Conservation (phyloP, 2,888 invertebrate species). For the Ornithoptera priamus region DNA sequence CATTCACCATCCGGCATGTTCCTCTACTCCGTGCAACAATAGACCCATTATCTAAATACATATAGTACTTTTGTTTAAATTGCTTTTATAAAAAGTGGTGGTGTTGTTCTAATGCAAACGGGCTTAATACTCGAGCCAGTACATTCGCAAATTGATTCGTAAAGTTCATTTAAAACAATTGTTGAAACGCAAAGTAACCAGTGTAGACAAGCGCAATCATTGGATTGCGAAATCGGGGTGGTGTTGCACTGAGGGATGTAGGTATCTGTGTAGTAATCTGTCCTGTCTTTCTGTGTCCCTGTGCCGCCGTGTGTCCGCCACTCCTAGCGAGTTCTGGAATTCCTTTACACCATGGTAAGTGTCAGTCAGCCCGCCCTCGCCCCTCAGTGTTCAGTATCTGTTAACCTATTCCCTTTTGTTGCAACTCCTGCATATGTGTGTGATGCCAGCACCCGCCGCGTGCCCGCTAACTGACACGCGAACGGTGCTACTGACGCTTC, state of each 20-base stretch:
- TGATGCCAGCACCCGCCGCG: constrained; percentile 70
- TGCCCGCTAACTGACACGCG: constrained; percentile 68
- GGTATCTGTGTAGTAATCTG: constrained; percentile 82
- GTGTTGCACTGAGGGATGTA: constrained; percentile 80
- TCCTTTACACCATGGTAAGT: constrained; percentile 99
- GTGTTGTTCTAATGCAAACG: constrained; percentile 79
- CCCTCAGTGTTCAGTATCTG: constrained; percentile 80
- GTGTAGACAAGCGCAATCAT: constrained; percentile 72
- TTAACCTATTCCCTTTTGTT: constrained; percentile 79
- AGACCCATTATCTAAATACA: constrained; percentile 50
- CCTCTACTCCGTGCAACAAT: constrained; percentile 46
- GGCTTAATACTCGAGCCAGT: constrained; percentile 62
- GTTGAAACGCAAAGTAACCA: constrained; percentile 79
- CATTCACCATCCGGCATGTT: constrained; percentile 66
- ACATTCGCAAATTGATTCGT: constrained; percentile 46
- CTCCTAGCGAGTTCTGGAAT: constrained; percentile 98
- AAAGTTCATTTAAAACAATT: constrained; percentile 56
- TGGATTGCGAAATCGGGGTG: constrained; percentile 74
- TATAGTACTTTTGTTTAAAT: constrained; percentile 46
- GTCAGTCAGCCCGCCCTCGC: constrained; percentile 83
- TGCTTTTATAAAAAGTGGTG: constrained; percentile 44
- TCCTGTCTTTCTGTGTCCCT: constrained; percentile 85
- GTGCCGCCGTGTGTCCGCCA: constrained; percentile 85
- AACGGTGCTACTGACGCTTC: constrained; percentile 73
- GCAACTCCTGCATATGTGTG: constrained; percentile 80